Conservation (phyloP, 2,888 invertebrate species). For the Archips xylosteana region DNA sequence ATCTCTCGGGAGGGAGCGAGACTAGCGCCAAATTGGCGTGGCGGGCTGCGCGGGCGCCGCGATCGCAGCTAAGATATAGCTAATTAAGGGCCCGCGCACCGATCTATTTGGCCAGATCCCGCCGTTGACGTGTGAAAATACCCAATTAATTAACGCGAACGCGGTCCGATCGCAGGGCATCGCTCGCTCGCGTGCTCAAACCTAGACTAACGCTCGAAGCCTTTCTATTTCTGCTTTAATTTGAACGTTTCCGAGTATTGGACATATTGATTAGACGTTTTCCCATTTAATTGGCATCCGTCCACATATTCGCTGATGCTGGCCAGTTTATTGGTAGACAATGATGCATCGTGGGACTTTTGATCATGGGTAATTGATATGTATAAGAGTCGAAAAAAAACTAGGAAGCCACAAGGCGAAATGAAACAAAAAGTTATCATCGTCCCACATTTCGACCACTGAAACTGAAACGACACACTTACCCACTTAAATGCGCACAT, state of each 20-base stretch:
- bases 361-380: background rate
- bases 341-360: slow-evolving; percentile 13
- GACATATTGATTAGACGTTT: slow-evolving; percentile 43
- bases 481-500: slow-evolving; percentile 30
- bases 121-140: slow-evolving; percentile 85
- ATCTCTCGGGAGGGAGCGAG: slow-evolving; percentile 75
- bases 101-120: slow-evolving; percentile 85
- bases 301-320: slow-evolving; percentile 36
- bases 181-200: slow-evolving; percentile 74
- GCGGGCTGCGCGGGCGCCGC: slow-evolving; percentile 77
- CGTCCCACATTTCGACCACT: background rate
- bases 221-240: slow-evolving; percentile 63
- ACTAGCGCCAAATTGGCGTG: slow-evolving; percentile 83
- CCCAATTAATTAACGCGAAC: slow-evolving; percentile 85
- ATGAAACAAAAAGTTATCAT: background rate
- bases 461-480: slow-evolving; percentile 25
- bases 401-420: background rate
- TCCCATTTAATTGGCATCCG: slow-evolving; percentile 42
- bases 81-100: slow-evolving; percentile 82
- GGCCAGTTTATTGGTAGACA: slow-evolving; percentile 20
- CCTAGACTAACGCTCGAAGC: slow-evolving; percentile 61
- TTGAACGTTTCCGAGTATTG: slow-evolving; percentile 56
- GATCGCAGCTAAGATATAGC: slow-evolving; percentile 76
- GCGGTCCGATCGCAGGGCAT: slow-evolving; percentile 64
- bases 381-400: background rate